Base-by-base conservation (phyloP, 2,888 invertebrate genomes). In the Malachius bipustulatus region DNA sequence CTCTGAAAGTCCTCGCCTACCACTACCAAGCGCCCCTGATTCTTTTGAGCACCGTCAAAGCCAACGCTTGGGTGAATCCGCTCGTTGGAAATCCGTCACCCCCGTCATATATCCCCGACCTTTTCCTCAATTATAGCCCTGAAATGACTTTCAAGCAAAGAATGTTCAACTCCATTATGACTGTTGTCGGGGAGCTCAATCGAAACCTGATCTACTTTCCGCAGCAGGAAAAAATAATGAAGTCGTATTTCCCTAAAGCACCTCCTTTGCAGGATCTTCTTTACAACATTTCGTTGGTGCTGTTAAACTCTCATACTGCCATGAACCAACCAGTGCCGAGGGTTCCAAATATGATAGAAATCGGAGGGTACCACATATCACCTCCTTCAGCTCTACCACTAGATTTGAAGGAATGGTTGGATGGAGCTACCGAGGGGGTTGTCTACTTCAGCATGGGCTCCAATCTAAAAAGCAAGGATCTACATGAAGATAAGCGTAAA, bases 401-500 rank as follows among this genome's bases (percentile, higher is more conserved):
- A 64, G 69, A 73, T 51, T 51, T 74, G 1, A 61, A 71, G 54
- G 55, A 59, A 13, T 57, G 66, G 37, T 47, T 74, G 36, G 71
- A 74, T 42, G 54, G 60, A 6, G 62, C 73, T 1, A 60, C 57
- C 32, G 44, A 71, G 29, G 75, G 74, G 1, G 70, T 67, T 0
- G 60, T 75, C 2, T 70, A 70, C 40, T 66, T 74, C 41, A 73
- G 69, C 44, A 67, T 77, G 50, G 77, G 76, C 2, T 71, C 75
- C 1, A 69, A 71, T 41, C 59, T 74, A 1, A 62, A 66, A 36
- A 70, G 70, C 41, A 59, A 65, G n/a, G 65, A 74, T 43, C 49
- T 80, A 33, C 65, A 70, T 0, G 44, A 52, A 0, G 65, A 69
- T 2, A 70, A 66, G 40, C 58, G 65, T 14, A 54, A 64, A 10